Base-by-base conservation (phyloP, 2,888 invertebrate species). In the Pollenia labialis region DNA sequence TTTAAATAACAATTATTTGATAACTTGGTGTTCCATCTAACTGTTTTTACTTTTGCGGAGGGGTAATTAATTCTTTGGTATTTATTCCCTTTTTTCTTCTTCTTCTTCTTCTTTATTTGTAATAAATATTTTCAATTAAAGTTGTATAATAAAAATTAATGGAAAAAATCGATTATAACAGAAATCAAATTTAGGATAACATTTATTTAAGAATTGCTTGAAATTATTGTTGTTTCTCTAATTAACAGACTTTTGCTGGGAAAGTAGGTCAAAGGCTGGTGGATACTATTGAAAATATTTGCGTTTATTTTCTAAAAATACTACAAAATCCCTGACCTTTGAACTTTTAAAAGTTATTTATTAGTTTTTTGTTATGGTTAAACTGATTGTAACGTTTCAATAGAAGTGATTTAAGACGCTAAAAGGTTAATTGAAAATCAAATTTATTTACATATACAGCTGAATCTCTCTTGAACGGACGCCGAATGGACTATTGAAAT, bases 261-360 rank as follows among this genome's bases (percentile, higher is more conserved):
- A 81, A 81, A 72, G 32, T 72, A 50, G 75, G 75, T 64, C 64
- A 75, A 54, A 62, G 60, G 12, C 58, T 48, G 16, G 9, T 50
- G 9, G 9, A 14, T 75, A 42, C 52, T 42, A 52, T 16, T 62
- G 40, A 52, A 50, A 4, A n/a, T 18, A 46, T 52, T 10, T 52
- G 23, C 52, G 11, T 16, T 52, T 56, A 9, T 9, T 23, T 23
- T 58, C 3, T 23, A 58, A 14, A 18, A 46, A 14, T 46, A 18
- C 46, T 46, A 18, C 46, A 44, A 44, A 44, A 12, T 16, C 11
- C 18, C 52, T 52, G 50, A 50, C 40, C 50, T 75, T 50, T 75
- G 16, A 50, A 62, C 50, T 62, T 18, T 18, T 32, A 32, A 32
- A 32, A 32, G 32, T 32, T 6, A 32, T 32, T 32, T 32, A 32